phyloP scores from a whole-genome alignment of 2,113 vertebrate species.

The Bettongia penicillata region DNA sequence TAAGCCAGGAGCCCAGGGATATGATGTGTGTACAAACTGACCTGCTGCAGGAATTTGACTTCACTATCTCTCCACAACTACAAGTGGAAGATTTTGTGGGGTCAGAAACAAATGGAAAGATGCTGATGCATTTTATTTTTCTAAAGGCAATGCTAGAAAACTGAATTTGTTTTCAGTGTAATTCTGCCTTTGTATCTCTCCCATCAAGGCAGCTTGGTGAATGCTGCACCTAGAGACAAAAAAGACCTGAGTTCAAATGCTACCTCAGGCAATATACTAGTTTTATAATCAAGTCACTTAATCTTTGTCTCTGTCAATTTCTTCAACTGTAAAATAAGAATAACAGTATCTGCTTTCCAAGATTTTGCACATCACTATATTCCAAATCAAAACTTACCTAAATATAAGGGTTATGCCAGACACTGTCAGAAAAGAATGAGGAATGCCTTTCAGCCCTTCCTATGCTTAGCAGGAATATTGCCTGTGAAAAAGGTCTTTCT shows the following conservation, averaged over 20 bases:
- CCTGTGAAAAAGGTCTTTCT: background rate
- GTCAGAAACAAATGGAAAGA: background rate
- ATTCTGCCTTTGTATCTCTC: too few relatives aligned
- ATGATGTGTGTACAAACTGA: background rate
- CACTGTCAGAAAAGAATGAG: background rate
- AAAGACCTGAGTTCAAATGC: too few relatives aligned
- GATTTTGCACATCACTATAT: background rate
- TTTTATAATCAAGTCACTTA: too few relatives aligned
- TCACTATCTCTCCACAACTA: background rate
- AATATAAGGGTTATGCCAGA: background rate
- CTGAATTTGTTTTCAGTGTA: too few relatives aligned
- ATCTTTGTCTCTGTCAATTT: too few relatives aligned
- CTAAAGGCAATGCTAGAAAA: too few relatives aligned
- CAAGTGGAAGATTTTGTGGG: conserved; percentile 10
- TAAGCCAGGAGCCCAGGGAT: background rate
- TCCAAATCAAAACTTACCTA: background rate
- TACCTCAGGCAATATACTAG: too few relatives aligned
- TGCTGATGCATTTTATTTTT: too few relatives aligned
- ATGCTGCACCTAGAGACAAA: too few relatives aligned
- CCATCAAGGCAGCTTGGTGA: too few relatives aligned
- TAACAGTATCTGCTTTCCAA: background rate
- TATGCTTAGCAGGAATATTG: background rate
- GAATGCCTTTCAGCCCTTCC: background rate
- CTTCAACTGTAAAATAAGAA: too few relatives aligned
- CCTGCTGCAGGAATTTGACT: background rate